These are phyloP conservation scores for Amblyteles armatorius DNA, from an alignment of 2,888 invertebrate genomes.

Conservation along the genomic window DNA sequence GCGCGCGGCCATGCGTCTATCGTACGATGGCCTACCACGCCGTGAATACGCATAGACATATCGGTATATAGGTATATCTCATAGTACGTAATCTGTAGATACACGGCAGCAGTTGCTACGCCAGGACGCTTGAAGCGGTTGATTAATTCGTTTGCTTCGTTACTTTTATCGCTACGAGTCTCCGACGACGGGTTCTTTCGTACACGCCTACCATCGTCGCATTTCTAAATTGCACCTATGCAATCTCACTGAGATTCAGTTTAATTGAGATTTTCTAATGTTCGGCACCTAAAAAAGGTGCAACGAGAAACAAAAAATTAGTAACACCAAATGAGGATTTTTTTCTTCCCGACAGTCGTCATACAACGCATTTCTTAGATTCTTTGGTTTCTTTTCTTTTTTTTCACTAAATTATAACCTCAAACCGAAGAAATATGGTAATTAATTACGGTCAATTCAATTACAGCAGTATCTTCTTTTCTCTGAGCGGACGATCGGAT, in stretches of 20 bases:
- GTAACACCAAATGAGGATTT: too few species aligned
- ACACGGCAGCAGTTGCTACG: slow-evolving; percentile 14
- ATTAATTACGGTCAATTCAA: too few species aligned
- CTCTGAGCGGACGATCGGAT: not conserved
- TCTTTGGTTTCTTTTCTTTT: too few species aligned
- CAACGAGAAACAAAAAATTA: not conserved
- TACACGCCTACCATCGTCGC: slow-evolving; percentile 40
- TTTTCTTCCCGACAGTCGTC: too few species aligned
- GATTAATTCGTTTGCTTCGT: slow-evolving; percentile 72
- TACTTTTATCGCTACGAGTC: slow-evolving; percentile 65
- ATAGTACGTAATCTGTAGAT: slow-evolving; percentile 25
- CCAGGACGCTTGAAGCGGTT: slow-evolving; percentile 44
- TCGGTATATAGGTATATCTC: slow-evolving; percentile 7
- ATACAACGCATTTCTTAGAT: too few species aligned
- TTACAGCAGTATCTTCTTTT: too few species aligned
- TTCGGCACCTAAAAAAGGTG: not conserved
- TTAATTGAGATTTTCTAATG: not conserved
- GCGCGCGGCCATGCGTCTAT: slow-evolving; percentile 65
- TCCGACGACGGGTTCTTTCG: slow-evolving; percentile 52
- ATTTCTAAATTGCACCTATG: slow-evolving; percentile 39
- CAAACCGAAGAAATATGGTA: too few species aligned
- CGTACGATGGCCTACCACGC: slow-evolving; percentile 50
- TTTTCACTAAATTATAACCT: too few species aligned
- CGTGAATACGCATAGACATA: slow-evolving; percentile 25
- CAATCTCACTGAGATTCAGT: not conserved